Evolutionary conservation across 2,797 vertebrate genomes (phyloP), one percentile per base, ranked within the genome.

Genomic region (Ptychobarbus kaznakovi): DNA sequence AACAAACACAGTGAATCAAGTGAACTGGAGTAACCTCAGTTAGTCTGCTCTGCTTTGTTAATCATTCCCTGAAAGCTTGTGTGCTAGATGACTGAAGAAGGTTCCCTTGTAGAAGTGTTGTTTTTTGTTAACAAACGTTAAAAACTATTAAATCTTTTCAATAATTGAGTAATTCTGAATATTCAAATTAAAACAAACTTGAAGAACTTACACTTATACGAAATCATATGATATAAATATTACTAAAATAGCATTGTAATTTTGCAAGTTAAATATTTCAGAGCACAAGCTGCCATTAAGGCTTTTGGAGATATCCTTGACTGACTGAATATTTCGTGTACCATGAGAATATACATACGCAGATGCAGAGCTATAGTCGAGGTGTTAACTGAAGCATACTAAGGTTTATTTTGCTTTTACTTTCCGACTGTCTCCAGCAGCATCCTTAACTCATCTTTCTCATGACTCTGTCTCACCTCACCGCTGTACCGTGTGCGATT

Each of bases 391-490:
- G 20, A 82, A 72, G 65, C 63, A 61, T 56, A 82, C 79, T 78
- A 40, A 25, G 77, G 40, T 49, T n/a, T 15, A 44, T 42, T 70
- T 15, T 38, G 77, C 63, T 46, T 46, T 38, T 28, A 7, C 42
- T 40, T 28, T 68, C 18, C 18, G 56, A 9, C 75, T 74, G 65
- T 76, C 51, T 63, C 56, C 68, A 73, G 40, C 32, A 28, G 38
- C 86, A 53, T 78, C 73, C 69, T 85, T 58, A 73, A 68, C 87
- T 69, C 10, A 46, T 35, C 83, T 82, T 82, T 40, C 61, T 82
- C 58, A 56, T 25, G 13, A 46, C 42, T 32, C 12, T 42, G 22
- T 25, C 77, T 73, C 66, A 81, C 32, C 44, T 78, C 53, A 46
- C 35, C 51, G 20, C 10, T 38, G 68, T 77, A 53, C 68, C 20